Percentiles rank a stretch among this genome's conserved stretches.
phyloP scores from a whole-genome alignment of 37 sponge, comb jelly and placozoan genomes.

The Aphrocallistes beatrix region DNA sequence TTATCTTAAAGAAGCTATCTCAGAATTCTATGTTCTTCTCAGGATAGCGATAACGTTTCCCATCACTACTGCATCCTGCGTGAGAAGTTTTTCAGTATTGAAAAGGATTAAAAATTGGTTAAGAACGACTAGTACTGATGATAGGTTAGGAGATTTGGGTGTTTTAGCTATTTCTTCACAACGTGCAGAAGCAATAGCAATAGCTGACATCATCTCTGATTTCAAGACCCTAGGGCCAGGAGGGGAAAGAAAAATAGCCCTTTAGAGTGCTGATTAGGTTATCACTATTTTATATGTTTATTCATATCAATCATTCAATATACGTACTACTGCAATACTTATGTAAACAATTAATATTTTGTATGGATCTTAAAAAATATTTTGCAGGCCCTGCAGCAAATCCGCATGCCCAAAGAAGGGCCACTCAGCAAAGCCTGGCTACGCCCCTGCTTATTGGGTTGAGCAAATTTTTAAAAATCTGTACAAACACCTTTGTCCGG shows the following conservation, averaged over 20 bases:
- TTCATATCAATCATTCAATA: neutral
- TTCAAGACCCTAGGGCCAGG: neutral
- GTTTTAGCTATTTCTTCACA: neutral
- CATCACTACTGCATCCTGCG: neutral
- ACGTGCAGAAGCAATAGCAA: neutral
- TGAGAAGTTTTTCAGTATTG: neutral
- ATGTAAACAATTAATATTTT: neutral
- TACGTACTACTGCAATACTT: neutral
- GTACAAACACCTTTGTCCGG: too few species aligned
- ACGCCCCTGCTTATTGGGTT: neutral
- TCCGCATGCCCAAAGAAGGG: neutral
- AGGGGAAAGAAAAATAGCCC: neutral
- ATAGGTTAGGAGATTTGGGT: neutral
- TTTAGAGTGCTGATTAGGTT: neutral
- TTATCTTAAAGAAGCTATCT: neutral
- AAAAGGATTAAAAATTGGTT: neutral
- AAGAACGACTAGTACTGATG: neutral
- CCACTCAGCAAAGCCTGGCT: neutral
- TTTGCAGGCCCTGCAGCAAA: neutral
- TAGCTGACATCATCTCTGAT: neutral
- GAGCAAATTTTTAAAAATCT: too few species aligned
- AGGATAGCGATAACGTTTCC: neutral
- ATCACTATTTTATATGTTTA: neutral
- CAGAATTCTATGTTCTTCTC: neutral
- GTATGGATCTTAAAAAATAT: neutral